A percentile compares a stretch with the other conserved stretches of the same genome.
These are phyloP conservation scores for Pyrgus malvae DNA, from an alignment of 2,888 invertebrate genomes.

Conservation along the genomic window DNA sequence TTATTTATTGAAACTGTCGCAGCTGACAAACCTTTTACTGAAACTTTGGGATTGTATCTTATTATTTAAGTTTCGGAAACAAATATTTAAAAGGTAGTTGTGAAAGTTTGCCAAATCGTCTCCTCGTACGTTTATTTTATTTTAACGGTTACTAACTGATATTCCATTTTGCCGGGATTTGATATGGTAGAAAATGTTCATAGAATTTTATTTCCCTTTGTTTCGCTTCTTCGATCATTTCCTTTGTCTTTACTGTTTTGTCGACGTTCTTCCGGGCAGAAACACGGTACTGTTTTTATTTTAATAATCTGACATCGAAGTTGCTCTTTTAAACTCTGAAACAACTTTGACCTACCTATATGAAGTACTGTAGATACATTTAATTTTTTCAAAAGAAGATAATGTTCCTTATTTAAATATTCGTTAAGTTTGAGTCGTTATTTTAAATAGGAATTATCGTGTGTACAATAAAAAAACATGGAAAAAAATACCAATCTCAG, in stretches of 20 bases:
- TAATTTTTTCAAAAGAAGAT: no score
- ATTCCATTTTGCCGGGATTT: neutral
- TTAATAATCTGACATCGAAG: constrained; percentile 7
- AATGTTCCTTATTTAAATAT: no score
- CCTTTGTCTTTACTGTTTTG: constrained; percentile 11
- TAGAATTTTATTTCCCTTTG: constrained; percentile 11
- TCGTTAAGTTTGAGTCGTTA: no score
- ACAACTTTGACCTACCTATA: neutral
- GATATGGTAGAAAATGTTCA: neutral
- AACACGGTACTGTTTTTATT: neutral
- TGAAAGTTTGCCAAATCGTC: neutral
- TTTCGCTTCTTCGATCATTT: constrained; percentile 10
- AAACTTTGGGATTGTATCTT: no score
- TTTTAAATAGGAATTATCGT: no score
- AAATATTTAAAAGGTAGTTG: no score
- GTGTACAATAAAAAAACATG: no score
- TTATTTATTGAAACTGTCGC: no score
- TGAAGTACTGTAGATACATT: neutral
- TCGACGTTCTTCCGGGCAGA: constrained; percentile 4
- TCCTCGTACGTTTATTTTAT: neutral
- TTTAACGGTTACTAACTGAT: neutral
- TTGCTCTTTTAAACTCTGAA: neutral
- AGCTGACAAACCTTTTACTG: no score
- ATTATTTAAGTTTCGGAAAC: no score
- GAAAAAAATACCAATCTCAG: no score